A percentile compares a stretch with the other conserved stretches of the same genome.
phyloP scores from a whole-genome alignment of 2,113 vertebrate genomes.

The Thalassoma bifasciatum region DNA sequence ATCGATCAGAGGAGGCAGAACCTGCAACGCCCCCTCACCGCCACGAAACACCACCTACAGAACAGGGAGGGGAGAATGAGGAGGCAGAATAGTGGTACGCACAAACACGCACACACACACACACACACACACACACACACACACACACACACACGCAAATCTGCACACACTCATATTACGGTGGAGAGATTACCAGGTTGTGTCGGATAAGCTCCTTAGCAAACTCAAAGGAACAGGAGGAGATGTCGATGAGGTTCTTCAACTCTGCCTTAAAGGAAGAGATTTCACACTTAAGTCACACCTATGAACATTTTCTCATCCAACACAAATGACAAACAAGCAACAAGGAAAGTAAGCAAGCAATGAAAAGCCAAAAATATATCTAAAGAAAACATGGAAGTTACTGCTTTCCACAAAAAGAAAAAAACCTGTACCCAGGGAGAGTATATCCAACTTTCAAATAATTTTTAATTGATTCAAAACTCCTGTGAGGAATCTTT shows the following conservation, averaged over 20 bases:
- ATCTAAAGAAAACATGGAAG: neutral
- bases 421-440: neutral
- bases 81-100: neutral
- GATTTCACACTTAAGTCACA: constrained; percentile 11
- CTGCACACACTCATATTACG: constrained; percentile 3
- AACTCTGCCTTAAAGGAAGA: constrained; percentile 87
- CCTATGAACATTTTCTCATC: neutral
- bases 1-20: constrained; percentile 94
- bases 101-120: neutral
- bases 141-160: neutral
- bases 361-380: too few species aligned
- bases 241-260: constrained; percentile 93
- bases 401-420: neutral
- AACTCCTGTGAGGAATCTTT: too few species aligned
- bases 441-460: too few species aligned
- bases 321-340: neutral
- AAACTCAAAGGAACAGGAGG: constrained; percentile 95
- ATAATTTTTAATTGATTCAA: too few species aligned
- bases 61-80: constrained; percentile 17
- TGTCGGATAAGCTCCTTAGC: constrained; percentile 97
- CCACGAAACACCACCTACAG: constrained; percentile 94
- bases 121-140: neutral
- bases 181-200: constrained; percentile 88
- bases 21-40: constrained; percentile 94
- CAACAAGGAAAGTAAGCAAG: neutral